Base-by-base conservation (phyloP, 2,113 vertebrate species). In the Oenanthe oenanthe region DNA sequence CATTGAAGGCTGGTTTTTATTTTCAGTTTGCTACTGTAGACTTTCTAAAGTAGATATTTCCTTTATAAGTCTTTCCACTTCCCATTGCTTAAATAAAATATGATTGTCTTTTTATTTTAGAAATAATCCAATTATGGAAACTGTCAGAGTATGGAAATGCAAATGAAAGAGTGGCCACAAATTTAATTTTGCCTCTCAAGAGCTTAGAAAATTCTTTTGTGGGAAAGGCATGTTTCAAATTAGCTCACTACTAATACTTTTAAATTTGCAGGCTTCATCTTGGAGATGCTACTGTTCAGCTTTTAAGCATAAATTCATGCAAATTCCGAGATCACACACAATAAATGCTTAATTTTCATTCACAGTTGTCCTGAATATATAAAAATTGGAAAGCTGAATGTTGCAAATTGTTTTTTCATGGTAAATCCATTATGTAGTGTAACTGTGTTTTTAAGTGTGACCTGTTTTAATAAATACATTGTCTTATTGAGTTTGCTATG, bases 61-160 rank as follows among this genome's bases (percentile, higher is more conserved):
- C 31, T 53, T 67, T 38, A 45, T 12, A 73, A 24, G 25, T n/a
- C 32, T 89, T 68, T 85, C 58, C 38, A 19, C 12, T 85, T 87
- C 12, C 24, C 13, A 61, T 82, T 90, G n/a, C 83, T 91, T 87
- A 87, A 96, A 93, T 51, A 94, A 93, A 96, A 91, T 81, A 93
- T 48, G 7, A 50, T 67, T 75, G 21, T 14, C 17, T 91, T 70
- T 68, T 90, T 82, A 43, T 56, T 89, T 91, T 50, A 92, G 86
- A 89, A 94, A 79, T 79, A 91, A 92, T 89, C 45, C 58, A 93
- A 82, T 95, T 95, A 91, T 12, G 22, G 42, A 93, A 92, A 85
- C 28, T 45, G 18, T 68, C 76, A 38, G 34, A 79, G 54, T 87
- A 95, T 60, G 63, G 73, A 95, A 95, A 95, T 88, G 58, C 14